Base-by-base conservation (phyloP, 64 coral and sea anemone genomes). In the Dendrophyllia cribrosa region DNA sequence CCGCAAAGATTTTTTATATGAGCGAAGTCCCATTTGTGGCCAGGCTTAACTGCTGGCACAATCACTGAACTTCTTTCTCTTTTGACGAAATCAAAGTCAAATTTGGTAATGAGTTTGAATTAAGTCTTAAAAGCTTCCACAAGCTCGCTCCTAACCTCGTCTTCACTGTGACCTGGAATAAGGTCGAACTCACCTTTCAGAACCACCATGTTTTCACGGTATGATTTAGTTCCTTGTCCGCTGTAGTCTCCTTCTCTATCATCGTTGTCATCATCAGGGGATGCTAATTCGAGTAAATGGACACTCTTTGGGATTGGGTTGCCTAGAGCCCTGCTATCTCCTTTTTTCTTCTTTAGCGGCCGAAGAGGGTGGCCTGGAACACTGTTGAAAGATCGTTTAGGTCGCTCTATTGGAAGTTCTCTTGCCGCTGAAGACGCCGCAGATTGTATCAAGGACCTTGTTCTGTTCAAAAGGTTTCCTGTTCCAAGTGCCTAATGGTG, bases 1-100 rank as follows among this genome's bases (percentile, higher is more conserved):
- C 85, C 85, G 55, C 85, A 87, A 43, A 87, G 55, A 17, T 72
- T 51, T 11, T 87, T 87, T 19, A 87, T 25, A 8, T 87, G 85
- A 24, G 13, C 21, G 52, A 87, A 72, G 66, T 87, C 85, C 85
- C 85, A 87, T 25, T 87, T 87, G 66, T 87, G 67, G 9, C 23
- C 63, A 5, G 61, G 8, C 63, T 87, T 87, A 6, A 71, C 66
- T 16, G 20, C 59, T 70, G 63, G 83, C 25, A 48, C 5, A 17
- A 13, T 43, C 1, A 87, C 13, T 22, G 26, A 7, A 53, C 72
- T 71, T 10, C 51, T 71, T 46, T 87, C 85, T 21, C 85, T 26
- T 87, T 87, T 88, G 3, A 88, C 46, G 72, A 72, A 87, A 23
- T 47, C 44, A 53, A 87, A 87, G 47, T 43, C 83, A 47, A 12